Percentiles rank a stretch among this genome's conserved stretches.
Conservation (phyloP, 2,888 invertebrate species). For the Rhagonycha fulva region DNA sequence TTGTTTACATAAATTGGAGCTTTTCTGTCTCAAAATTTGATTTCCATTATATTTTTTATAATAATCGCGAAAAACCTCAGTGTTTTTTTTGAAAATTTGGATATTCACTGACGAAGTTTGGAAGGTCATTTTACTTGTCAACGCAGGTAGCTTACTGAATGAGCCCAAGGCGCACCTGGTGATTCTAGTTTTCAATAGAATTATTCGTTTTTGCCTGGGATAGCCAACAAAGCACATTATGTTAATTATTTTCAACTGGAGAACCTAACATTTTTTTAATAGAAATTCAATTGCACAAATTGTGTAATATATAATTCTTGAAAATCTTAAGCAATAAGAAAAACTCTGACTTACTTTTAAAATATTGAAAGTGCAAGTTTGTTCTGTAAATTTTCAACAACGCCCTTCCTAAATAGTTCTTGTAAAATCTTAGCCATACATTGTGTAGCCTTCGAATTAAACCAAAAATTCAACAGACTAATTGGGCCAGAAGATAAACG, state of each 20-base stretch:
- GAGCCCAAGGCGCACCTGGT: too few species aligned
- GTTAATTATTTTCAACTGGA: neutral
- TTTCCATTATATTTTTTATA: too few species aligned
- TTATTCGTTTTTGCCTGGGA: neutral
- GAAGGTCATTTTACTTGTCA: too few species aligned
- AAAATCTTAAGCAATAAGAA: neutral
- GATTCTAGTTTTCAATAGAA: too few species aligned
- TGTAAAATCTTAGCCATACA: constrained; percentile 31
- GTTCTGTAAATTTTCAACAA: neutral
- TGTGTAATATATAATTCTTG: neutral
- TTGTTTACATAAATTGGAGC: neutral
- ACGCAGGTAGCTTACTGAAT: too few species aligned
- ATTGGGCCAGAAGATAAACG: constrained; percentile 14
- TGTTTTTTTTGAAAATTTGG: too few species aligned
- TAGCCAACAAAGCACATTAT: too few species aligned
- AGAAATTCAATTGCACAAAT: neutral
- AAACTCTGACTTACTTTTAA: neutral
- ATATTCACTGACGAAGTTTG: too few species aligned
- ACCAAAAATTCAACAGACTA: neutral
- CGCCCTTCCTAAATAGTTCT: neutral
- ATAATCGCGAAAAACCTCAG: too few species aligned
- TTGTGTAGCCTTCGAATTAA: constrained; percentile 22
- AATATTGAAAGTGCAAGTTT: neutral
- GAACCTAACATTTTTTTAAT: neutral
- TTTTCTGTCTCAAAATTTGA: neutral